These are phyloP conservation scores for Vespertilio murinus DNA, from an alignment of 2,797 vertebrate species.

Conservation along the genomic window DNA sequence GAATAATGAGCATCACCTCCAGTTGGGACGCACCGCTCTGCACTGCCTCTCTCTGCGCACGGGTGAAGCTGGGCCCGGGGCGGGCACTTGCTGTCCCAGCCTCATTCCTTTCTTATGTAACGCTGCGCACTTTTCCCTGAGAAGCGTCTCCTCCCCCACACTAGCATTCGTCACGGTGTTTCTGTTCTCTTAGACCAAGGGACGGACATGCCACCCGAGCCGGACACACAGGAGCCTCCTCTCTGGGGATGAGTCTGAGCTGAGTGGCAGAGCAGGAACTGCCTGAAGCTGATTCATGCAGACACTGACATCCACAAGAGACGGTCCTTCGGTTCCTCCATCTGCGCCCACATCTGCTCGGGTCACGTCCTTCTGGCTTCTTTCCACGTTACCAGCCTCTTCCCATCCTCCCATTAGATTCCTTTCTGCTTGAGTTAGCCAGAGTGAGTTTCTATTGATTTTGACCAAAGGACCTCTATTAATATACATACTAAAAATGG, in stretches of 20 bases:
- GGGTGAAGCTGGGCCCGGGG: fast-evolving
- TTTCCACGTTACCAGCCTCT: neutral
- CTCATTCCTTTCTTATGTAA: neutral
- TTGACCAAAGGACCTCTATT: neutral
- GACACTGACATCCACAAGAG: neutral
- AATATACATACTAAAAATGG: neutral
- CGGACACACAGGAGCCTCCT: neutral
- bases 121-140: neutral
- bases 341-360: neutral
- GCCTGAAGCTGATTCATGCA: neutral
- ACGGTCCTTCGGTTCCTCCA: neutral
- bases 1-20: neutral
- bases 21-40: neutral
- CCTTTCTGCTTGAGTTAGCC: neutral
- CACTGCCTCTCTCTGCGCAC: neutral
- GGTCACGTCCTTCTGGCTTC: neutral
- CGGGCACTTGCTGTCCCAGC: fast-evolving
- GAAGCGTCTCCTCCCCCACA: neutral
- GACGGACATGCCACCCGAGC: too few species aligned
- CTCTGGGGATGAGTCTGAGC: neutral
- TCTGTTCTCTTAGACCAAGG: neutral
- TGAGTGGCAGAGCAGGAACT: neutral
- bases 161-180: neutral
- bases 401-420: neutral
- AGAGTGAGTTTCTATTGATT: neutral